Percentiles rank a stretch among this genome's conserved stretches.
These are phyloP conservation scores for Campylorhamphus procurvoides DNA, from an alignment of 2,113 vertebrate genomes.

Conservation along the genomic window DNA sequence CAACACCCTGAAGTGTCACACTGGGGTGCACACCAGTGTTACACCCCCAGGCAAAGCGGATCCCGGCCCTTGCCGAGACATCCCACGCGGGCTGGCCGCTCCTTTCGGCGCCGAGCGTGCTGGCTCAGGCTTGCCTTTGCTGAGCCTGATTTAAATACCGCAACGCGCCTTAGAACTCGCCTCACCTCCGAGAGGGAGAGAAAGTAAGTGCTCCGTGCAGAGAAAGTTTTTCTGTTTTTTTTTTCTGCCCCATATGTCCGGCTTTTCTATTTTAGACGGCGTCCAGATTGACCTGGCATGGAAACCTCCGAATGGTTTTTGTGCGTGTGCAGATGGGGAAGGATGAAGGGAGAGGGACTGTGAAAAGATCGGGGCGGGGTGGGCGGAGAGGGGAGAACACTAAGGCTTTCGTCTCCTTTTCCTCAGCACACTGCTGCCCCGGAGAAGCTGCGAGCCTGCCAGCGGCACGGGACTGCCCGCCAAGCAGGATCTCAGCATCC, in stretches of 20 bases:
- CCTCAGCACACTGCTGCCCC: not conserved
- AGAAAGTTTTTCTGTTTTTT: not conserved
- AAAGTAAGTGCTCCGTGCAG: not conserved
- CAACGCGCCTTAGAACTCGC: not conserved
- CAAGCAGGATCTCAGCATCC: not conserved
- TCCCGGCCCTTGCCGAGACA: not conserved
- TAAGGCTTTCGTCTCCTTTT: not conserved
- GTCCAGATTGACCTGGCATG: not conserved
- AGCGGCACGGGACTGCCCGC: rapidly evolving
- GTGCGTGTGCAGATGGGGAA: not conserved
- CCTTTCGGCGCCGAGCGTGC: not conserved
- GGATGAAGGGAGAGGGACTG: not conserved
- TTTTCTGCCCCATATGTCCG: not conserved
- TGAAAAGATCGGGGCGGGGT: not conserved
- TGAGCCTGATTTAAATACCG: not conserved
- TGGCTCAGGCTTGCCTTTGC: not conserved
- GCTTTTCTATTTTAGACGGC: not conserved
- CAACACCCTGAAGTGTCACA: rapidly evolving
- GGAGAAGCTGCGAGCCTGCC: not conserved
- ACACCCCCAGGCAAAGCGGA: not conserved
- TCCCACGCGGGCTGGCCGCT: not conserved
- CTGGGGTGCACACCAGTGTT: rapidly evolving
- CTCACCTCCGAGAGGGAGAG: not conserved
- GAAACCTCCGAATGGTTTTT: not conserved
- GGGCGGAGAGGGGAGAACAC: not conserved